Evolutionary conservation across 2,113 vertebrate species (phyloP), one percentile per base, ranked within the genome.

Genomic region (Spilogale gracilis): DNA sequence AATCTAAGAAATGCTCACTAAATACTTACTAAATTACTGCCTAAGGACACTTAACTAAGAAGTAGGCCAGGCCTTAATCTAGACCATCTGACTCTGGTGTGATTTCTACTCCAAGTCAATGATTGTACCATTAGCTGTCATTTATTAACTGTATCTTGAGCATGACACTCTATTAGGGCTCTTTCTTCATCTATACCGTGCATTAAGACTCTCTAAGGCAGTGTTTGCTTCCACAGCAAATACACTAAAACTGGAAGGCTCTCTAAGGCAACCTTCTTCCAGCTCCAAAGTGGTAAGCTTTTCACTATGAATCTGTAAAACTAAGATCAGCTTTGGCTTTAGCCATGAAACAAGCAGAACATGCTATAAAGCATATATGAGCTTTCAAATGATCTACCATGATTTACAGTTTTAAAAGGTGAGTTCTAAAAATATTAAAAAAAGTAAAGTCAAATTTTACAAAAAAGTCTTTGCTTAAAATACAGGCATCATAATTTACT

Each of bases 381-480:
- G 25, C 74, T 92, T 20, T 88, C 85, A 91, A 93, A 81, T 71
- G 25, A 85, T 82, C n/a, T 38, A 56, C 58, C 45, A 74, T 76
- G 18, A 79, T 69, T 88, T 76, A 94, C 7, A 91, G 80, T 27
- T 63, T 60, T 50, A 50, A 50, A 50, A 50, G 50, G 30, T 88
- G 74, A 88, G 58, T 96, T 89, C 69, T 78, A 78, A 97, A 97
- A 94, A 78, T 74, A 91, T 60, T 78, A 38, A 50, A 76, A 92
- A 65, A 60, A 25, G 9, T 16, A 67, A 95, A 74, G 21, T 82
- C 23, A 97, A 82, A 13, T 82, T 96, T 88, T 89, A 81, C 38
- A 87, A 88, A 84, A 85, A 96, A 90, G 12, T 45, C n/a, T 96
- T 91, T 92, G 69, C 71, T 90, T 85, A 91, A 87, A 96, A 84